Percentiles rank a stretch among this genome's conserved stretches.
Conservation (phyloP, 2,797 vertebrate species). For the Hoplostethus atlanticus region DNA sequence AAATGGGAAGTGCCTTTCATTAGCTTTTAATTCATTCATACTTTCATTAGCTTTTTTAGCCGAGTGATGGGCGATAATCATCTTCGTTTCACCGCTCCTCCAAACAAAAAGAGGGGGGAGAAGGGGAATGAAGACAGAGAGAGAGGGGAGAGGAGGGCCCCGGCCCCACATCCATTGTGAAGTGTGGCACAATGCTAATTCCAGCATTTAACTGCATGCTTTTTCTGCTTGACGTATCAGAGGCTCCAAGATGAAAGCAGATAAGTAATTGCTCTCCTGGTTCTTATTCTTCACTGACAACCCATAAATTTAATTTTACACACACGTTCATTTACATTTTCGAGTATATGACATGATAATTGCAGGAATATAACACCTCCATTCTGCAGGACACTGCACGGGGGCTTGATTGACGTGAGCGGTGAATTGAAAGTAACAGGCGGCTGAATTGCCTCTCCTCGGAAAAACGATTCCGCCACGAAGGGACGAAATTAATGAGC, state of each 20-base stretch:
- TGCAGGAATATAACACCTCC: conserved; percentile 99
- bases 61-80: conserved; percentile 94
- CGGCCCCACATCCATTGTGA: conserved; percentile 94
- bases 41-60: conserved; percentile 90
- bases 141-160: conserved; percentile 92
- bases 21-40: conserved; percentile 71
- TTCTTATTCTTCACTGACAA: conserved; percentile 99
- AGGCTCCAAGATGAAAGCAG: conserved; percentile 99
- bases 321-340: conserved; percentile 99
- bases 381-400: conserved; percentile 94
- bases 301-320: conserved; percentile 99
- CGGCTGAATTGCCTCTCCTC: conserved; percentile 95
- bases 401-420: conserved; percentile 98
- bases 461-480: conserved; percentile 96
- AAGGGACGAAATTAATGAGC: conserved; percentile 99
- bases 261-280: conserved; percentile 99
- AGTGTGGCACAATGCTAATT: conserved; percentile 99
- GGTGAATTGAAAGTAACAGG: conserved; percentile 99
- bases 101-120: conserved; percentile 86
- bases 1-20: conserved; percentile 83
- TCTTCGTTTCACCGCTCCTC: conserved; percentile 95
- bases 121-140: conserved; percentile 46
- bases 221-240: conserved; percentile 99
- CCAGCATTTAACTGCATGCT: conserved; percentile 98
- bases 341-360: conserved; percentile 99